These are phyloP conservation scores for Erithacus rubecula DNA, from an alignment of 2,797 vertebrate species.

Conservation along the genomic window DNA sequence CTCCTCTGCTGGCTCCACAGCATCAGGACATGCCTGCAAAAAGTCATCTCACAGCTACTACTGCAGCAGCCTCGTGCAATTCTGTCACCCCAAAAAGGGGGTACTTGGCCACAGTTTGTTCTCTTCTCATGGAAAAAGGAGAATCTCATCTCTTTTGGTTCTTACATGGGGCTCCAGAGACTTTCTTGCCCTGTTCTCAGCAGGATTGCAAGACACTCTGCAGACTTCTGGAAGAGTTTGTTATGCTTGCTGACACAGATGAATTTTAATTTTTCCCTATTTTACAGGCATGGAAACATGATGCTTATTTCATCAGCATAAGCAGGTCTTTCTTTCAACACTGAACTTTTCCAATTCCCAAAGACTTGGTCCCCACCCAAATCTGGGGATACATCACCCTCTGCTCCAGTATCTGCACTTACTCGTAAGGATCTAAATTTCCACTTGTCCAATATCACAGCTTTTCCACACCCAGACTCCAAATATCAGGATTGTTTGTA, in stretches of 20 bases:
- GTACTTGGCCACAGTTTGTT: background rate
- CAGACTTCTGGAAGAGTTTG: background rate
- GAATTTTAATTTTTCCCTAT: background rate
- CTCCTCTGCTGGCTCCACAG: background rate
- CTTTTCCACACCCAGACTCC: background rate
- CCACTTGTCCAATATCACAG: background rate
- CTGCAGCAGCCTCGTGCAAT: background rate
- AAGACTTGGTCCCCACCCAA: background rate
- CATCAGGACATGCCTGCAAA: background rate
- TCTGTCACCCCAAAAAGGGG: background rate
- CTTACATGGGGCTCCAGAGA: background rate
- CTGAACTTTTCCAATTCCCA: background rate
- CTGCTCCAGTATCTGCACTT: background rate
- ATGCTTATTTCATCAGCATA: background rate
- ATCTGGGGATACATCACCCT: background rate
- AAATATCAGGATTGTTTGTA: conserved; percentile 14
- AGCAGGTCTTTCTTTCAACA: background rate
- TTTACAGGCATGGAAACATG: background rate
- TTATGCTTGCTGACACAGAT: background rate
- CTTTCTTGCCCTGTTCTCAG: background rate
- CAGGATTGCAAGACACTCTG: fast-evolving
- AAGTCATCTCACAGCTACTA: background rate
- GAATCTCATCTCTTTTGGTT: background rate
- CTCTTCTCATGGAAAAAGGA: background rate
- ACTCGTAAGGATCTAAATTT: background rate